Evolutionary conservation across 2,797 vertebrate genomes (phyloP), one percentile per base, ranked within the genome.

Genomic region (Manis pentadactyla): DNA sequence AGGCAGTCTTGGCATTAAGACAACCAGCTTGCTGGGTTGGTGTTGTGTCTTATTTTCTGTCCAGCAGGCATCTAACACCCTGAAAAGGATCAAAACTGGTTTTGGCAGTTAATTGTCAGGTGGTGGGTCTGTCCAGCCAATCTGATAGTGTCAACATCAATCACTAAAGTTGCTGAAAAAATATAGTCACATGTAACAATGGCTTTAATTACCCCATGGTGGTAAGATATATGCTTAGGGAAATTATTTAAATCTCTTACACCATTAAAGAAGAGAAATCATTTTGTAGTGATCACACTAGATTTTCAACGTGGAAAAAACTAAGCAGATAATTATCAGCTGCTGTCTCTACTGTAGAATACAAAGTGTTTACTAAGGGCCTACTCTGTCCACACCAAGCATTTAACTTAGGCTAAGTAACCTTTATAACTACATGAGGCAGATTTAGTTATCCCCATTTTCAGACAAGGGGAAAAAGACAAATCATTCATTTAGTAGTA

Each of bases 71-170:
- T 77, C 46, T 83, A 77, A 37, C 27, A 53, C 46, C 85, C 53
- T 55, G 34, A 77, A 96, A 96, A 93, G 73, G 49, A 81, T 90
- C 31, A 74, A 93, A 97, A 92, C 21, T 63, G 46, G 3, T 75
- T 95, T 86, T 51, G 87, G 46, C 87, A 94, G 83, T 51, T 93
- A 94, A 94, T 97, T 83, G 96, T 82, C 61, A 69, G 95, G 49
- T n/a, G 31, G 78, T 2, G 12, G 9, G 39, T 10, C 39, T 53
- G 14, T 34, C 46, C 27, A 94, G 37, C 49, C 74, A 23, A 71
- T 69, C 31, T 59, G 51, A 64, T 29, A 86, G 49, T n/a, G 51
- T 59, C 82, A 97, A 90, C 61, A 81, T 18, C 74, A 90, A 79
- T 64, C 23, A 78, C 77, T 88, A 66, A 92, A 94, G 34, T 46